Evolutionary conservation across 2,113 vertebrate genomes (phyloP).

Genomic region (Numenius arquata): DNA sequence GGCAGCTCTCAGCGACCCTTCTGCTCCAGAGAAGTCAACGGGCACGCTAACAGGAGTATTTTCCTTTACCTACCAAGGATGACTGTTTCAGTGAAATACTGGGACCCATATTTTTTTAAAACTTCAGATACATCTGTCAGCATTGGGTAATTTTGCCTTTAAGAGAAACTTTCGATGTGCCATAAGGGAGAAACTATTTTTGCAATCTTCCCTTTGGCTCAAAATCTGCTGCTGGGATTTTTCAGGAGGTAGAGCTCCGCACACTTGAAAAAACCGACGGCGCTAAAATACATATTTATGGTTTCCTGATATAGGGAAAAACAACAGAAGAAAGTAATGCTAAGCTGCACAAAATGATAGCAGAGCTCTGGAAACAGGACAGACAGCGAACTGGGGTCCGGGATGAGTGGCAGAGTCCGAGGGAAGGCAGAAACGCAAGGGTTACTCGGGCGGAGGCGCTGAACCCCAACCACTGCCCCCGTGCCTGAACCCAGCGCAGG

Average conservation of each 20-base stretch:
- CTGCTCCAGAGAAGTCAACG: not conserved
- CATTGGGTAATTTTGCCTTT: slow-evolving; percentile 18
- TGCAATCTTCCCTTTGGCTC: slow-evolving; percentile 57
- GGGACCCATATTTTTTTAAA: slow-evolving; percentile 21
- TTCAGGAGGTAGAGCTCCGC: not conserved
- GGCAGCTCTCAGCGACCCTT: not conserved
- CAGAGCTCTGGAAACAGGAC: not conserved
- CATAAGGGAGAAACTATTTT: slow-evolving; percentile 67
- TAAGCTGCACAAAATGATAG: not conserved
- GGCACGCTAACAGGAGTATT: not conserved
- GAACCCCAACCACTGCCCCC: not conserved
- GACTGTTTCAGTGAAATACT: slow-evolving; percentile 17
- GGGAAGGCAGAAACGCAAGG: not conserved
- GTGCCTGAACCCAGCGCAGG: not conserved
- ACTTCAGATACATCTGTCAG: slow-evolving; percentile 56
- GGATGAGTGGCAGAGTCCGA: accelerated
- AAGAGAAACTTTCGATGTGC: slow-evolving; percentile 45
- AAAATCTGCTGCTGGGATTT: slow-evolving; percentile 54
- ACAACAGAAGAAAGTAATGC: slow-evolving; percentile 29
- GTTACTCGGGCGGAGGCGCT: not conserved
- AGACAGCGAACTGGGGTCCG: not conserved
- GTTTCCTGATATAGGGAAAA: slow-evolving; percentile 31
- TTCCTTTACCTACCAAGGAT: not conserved
- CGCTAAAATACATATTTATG: slow-evolving; percentile 55
- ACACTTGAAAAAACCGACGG: not conserved